These are phyloP conservation scores for Morelia viridis DNA, from an alignment of 2,797 vertebrate genomes.

Conservation along the genomic window DNA sequence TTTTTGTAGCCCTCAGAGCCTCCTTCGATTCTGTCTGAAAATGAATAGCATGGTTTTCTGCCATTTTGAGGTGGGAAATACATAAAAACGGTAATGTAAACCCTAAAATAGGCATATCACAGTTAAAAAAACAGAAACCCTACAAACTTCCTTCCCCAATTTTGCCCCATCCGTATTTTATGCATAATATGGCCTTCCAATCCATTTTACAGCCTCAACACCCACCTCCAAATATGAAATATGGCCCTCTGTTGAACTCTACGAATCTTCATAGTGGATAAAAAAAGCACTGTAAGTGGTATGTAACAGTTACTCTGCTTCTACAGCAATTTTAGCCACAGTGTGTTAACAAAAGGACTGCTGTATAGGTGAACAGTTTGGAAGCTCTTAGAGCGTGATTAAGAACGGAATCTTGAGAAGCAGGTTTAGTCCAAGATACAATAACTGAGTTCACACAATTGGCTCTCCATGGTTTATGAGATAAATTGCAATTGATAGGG, in stretches of 20 bases:
- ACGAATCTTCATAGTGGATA: neutral
- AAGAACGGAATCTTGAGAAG: neutral
- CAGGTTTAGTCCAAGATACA: neutral
- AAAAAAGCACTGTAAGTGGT: neutral
- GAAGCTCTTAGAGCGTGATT: neutral
- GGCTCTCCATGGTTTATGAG: neutral
- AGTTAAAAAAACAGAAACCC: neutral
- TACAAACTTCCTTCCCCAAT: neutral
- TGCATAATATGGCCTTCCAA: neutral
- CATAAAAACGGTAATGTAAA: neutral
- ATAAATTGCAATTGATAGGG: neutral
- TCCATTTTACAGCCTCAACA: neutral
- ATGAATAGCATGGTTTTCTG: neutral
- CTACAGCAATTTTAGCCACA: neutral
- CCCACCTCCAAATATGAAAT: neutral
- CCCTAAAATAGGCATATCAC: neutral
- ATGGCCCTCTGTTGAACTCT: neutral
- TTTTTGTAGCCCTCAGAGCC: neutral
- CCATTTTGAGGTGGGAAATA: neutral
- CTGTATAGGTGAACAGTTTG: neutral
- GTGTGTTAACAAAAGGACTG: neutral
- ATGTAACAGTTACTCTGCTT: neutral
- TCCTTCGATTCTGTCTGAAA: neutral
- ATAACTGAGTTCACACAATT: neutral
- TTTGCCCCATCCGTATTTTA: neutral